phyloP scores from a whole-genome alignment of 2,888 invertebrate genomes.

The Zelleria hepariella region DNA sequence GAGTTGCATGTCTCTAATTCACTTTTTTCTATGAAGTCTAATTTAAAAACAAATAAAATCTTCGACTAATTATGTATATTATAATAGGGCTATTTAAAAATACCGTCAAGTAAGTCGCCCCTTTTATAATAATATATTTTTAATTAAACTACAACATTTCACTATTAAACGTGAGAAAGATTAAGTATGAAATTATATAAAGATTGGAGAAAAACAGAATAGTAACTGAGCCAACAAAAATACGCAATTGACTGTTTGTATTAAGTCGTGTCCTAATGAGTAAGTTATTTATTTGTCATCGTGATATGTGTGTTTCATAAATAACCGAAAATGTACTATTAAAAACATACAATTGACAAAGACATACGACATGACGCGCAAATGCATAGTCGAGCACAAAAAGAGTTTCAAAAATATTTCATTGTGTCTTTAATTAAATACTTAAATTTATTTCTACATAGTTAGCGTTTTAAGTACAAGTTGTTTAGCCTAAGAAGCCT shows the following conservation, averaged over 20 bases:
- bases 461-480: conserved; percentile 21
- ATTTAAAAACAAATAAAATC: not conserved
- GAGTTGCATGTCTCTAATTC: conserved; percentile 27
- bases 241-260: not conserved
- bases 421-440: not conserved
- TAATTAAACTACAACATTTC: not conserved
- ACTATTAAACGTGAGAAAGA: not conserved
- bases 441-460: conserved; percentile 8
- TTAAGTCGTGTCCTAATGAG: not conserved
- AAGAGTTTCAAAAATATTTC: not conserved
- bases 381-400: not conserved
- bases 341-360: conserved; percentile 33
- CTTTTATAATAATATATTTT: too few relatives aligned
- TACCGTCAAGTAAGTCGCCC: too few relatives aligned
- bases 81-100: too few relatives aligned
- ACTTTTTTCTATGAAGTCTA: not conserved
- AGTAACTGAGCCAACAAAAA: not conserved
- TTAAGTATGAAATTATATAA: not conserved
- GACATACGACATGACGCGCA: conserved; percentile 20
- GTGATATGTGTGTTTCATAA: conserved; percentile 52
- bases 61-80: too few relatives aligned
- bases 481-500: conserved; percentile 25
- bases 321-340: conserved; percentile 31
- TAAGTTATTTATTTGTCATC: conserved; percentile 43
- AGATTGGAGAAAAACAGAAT: not conserved